Evolutionary conservation across 2,888 invertebrate genomes (phyloP), one percentile per base, ranked within the genome.

Genomic region (Argyra leucocephala): DNA sequence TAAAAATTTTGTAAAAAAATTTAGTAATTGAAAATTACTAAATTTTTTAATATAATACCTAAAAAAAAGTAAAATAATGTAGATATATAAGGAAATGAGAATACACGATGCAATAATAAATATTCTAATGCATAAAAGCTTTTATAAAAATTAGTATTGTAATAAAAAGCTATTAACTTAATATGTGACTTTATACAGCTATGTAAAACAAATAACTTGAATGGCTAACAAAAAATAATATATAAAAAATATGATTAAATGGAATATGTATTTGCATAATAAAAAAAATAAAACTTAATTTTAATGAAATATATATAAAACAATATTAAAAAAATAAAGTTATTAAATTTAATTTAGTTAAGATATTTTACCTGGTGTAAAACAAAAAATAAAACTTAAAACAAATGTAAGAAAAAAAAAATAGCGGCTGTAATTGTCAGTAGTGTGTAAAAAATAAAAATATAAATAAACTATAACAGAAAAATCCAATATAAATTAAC

Each of bases 71-170:
- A 31, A 48, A 48, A 48, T 48, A 18, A 48, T 48, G 48, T 48
- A 48, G 48, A 48, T 48, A 48, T 48, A 48, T 48, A n/a, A 48
- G 18, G n/a, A 48, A 48, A 48, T 48, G 48, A 37, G 18, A 48
- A 48, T 48, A 48, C 48, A 48, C 48, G 48, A 48, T 48, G 48
- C 48, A 48, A 48, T 48, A 48, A 48, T 48, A 48, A 48, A 48
- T 48, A 48, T 48, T 48, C 48, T 48, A 48, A 48, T 48, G 18
- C 48, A 48, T 48, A 48, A 48, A 48, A 48, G 48, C 48, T 48
- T 48, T 48, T 48, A 48, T 48, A 48, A 48, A 48, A 48, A 48
- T 48, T 48, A 48, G 48, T 48, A 48, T 48, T 48, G 48, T 48
- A 48, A 48, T 48, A 15, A 48, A 48, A 48, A 48, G 48, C 48